phyloP scores from a whole-genome alignment of 2,888 invertebrate species.

The Lepidocyrtoides sp. region DNA sequence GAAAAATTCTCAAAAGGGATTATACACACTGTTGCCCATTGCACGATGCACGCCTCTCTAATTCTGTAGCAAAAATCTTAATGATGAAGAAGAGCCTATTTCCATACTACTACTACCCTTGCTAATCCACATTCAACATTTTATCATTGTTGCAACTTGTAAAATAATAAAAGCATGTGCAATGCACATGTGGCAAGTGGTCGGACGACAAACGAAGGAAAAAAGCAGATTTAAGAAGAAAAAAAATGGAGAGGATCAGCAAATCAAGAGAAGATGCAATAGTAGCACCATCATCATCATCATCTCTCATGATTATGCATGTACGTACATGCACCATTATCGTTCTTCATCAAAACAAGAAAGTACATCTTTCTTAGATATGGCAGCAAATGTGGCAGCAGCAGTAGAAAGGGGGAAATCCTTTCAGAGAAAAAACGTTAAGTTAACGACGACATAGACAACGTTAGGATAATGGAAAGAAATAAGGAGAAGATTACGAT shows the following conservation, averaged over 20 bases:
- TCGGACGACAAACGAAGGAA: not conserved
- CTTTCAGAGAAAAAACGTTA: not conserved
- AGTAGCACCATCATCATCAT: conserved; percentile 21
- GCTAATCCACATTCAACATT: conserved; percentile 17
- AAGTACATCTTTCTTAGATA: not conserved
- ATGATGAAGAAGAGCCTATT: not conserved
- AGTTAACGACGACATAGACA: not conserved
- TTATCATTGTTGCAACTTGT: not conserved
- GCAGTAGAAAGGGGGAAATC: not conserved
- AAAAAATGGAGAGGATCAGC: conserved; percentile 57
- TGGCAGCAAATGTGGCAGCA: not conserved
- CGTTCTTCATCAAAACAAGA: not conserved
- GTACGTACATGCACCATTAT: not conserved
- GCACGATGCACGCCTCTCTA: conserved; percentile 59
- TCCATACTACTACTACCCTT: not conserved
- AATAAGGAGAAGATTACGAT: not conserved
- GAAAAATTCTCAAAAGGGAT: conserved; percentile 27
- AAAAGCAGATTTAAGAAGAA: conserved; percentile 55
- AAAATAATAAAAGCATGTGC: conserved; percentile 66
- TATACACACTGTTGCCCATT: not conserved
- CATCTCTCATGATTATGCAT: conserved; percentile 20
- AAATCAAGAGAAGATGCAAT: conserved; percentile 60
- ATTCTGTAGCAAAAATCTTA: conserved; percentile 1
- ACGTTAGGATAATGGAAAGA: not conserved
- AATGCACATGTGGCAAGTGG: conserved; percentile 73